Evolutionary conservation across 2,888 invertebrate species (phyloP).

Genomic region (Drosophila subsilvestris): DNA sequence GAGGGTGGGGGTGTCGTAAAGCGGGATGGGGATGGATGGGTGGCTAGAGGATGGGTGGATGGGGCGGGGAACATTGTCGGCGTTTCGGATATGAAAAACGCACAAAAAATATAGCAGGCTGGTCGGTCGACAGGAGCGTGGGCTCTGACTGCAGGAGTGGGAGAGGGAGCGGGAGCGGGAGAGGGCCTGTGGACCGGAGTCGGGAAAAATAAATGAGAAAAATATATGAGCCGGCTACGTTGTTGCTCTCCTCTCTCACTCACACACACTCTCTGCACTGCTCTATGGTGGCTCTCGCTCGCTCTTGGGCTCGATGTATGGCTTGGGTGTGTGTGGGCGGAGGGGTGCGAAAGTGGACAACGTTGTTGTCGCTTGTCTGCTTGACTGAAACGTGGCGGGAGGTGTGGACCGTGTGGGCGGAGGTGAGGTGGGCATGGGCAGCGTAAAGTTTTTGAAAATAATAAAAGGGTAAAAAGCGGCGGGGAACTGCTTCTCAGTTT

Average conservation of each 20-base stretch:
- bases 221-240: slow-evolving; percentile 78
- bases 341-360: slow-evolving; percentile 75
- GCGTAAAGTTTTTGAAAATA: slow-evolving; percentile 72
- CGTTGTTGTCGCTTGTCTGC: slow-evolving; percentile 77
- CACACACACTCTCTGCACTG: background rate
- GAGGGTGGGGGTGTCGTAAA: slow-evolving; percentile 19
- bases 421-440: slow-evolving; percentile 38
- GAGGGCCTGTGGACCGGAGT: slow-evolving; percentile 46
- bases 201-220: slow-evolving; percentile 80
- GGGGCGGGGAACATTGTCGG: slow-evolving; percentile 66
- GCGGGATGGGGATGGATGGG: slow-evolving; percentile 16
- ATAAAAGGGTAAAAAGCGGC: slow-evolving; percentile 50
- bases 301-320: background rate
- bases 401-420: slow-evolving; percentile 11
- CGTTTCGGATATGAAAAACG: slow-evolving; percentile 83
- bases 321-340: background rate
- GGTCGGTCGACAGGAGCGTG: slow-evolving; percentile 7
- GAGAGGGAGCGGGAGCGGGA: background rate
- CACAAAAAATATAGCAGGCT: slow-evolving; percentile 73
- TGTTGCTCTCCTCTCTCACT: slow-evolving; percentile 64
- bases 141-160: slow-evolving; percentile 3
- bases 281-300: slow-evolving; percentile 20
- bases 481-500: slow-evolving; percentile 25
- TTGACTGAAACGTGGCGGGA: slow-evolving; percentile 19
- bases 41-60: slow-evolving; percentile 11